phyloP scores from a whole-genome alignment of 2,888 invertebrate genomes.

The Drosophila greeni region DNA sequence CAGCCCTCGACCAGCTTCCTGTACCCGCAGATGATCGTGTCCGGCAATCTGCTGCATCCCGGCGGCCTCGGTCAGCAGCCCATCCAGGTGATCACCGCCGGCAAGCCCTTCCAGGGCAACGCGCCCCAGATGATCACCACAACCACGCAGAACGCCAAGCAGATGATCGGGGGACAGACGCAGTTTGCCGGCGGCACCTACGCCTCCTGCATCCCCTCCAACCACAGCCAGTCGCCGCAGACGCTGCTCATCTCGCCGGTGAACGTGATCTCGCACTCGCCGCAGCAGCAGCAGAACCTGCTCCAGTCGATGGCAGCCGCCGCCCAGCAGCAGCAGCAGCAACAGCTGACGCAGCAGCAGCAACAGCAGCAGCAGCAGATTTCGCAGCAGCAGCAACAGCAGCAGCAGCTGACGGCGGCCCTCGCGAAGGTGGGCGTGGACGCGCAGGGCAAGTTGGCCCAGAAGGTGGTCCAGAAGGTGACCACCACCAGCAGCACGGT shows the following conservation, averaged over 20 bases:
- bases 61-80: slow-evolving; percentile 77
- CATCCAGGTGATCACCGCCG: slow-evolving; percentile 86
- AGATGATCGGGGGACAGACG: slow-evolving; percentile 80
- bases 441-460: slow-evolving; percentile 76
- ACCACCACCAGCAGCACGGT: slow-evolving; percentile 76
- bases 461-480: slow-evolving; percentile 81
- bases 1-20: slow-evolving; percentile 85
- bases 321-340: slow-evolving; percentile 45
- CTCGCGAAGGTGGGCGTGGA: slow-evolving; percentile 47
- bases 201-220: slow-evolving; percentile 83
- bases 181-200: slow-evolving; percentile 82
- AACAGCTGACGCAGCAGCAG: slow-evolving; percentile 59
- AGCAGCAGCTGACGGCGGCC: slow-evolving; percentile 31
- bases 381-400: slow-evolving; percentile 80
- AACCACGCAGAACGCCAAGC: slow-evolving; percentile 82
- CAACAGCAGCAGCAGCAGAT: slow-evolving; percentile 77
- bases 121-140: slow-evolving; percentile 92
- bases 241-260: slow-evolving; percentile 85
- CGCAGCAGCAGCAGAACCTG: slow-evolving; percentile 79
- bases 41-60: slow-evolving; percentile 85
- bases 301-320: slow-evolving; percentile 75
- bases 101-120: slow-evolving; percentile 90
- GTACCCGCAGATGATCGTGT: slow-evolving; percentile 89
- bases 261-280: slow-evolving; percentile 76
- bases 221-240: slow-evolving; percentile 88